A percentile compares a stretch with the other conserved stretches of the same genome.
phyloP scores from a whole-genome alignment of 2,888 invertebrate species.

The Allophyes oxyacanthae region DNA sequence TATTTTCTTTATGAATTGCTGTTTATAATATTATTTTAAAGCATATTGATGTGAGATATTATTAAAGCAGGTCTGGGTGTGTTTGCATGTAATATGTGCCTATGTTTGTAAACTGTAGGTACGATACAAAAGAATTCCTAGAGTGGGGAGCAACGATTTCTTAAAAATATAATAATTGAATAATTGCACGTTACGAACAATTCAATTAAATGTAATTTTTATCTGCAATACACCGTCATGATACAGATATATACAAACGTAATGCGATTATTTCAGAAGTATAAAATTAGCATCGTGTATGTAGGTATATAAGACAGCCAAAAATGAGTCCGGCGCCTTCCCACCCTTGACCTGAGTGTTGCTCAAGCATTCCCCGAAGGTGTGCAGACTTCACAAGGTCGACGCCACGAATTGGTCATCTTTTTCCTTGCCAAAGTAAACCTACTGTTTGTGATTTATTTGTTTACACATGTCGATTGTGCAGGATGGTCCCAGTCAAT shows the following conservation, averaged over 20 bases:
- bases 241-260: constrained; percentile 1
- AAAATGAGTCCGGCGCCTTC: constrained; percentile 80
- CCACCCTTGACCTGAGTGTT: constrained; percentile 84
- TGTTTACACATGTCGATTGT: constrained; percentile 44
- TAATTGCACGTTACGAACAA: too few relatives aligned
- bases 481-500: constrained; percentile 38
- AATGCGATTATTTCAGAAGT: constrained; percentile 59
- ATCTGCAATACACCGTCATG: not conserved
- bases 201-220: not conserved
- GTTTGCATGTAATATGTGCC: too few relatives aligned
- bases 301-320: constrained; percentile 73
- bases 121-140: too few relatives aligned
- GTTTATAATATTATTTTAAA: too few relatives aligned
- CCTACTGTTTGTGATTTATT: constrained; percentile 57
- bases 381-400: constrained; percentile 72
- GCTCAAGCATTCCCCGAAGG: constrained; percentile 77
- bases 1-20: too few relatives aligned
- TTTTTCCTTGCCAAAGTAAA: constrained; percentile 77
- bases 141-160: too few relatives aligned
- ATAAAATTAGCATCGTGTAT: constrained; percentile 61
- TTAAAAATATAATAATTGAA: too few relatives aligned
- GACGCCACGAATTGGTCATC: constrained; percentile 69
- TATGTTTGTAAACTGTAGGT: too few relatives aligned
- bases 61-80: too few relatives aligned
- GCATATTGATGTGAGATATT: too few relatives aligned